Conservation (phyloP, 2,797 vertebrate species). For the Glossophaga mutica region DNA sequence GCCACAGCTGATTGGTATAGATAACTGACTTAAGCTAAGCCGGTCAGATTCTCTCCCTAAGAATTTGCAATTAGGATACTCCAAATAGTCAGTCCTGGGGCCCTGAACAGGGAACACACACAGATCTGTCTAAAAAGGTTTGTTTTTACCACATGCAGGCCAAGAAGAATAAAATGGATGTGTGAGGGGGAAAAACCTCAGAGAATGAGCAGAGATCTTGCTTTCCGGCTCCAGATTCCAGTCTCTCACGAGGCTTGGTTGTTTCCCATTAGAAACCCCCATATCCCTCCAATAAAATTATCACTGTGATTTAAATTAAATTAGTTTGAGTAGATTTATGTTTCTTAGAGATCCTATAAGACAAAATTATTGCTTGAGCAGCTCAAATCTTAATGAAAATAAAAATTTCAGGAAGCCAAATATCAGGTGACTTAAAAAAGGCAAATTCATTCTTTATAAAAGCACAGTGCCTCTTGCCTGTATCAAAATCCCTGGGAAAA, state of each 20-base stretch:
- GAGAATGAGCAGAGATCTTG: not conserved
- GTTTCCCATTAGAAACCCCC: not conserved
- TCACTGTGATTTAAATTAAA: not conserved
- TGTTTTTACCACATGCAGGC: not conserved
- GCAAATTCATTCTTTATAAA: not conserved
- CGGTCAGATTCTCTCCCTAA: not conserved
- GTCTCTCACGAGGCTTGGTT: not conserved
- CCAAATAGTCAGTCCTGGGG: not conserved
- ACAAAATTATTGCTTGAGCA: not conserved
- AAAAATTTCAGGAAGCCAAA: not conserved
- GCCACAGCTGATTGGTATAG: not conserved
- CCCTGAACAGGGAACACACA: not conserved
- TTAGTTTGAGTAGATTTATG: not conserved
- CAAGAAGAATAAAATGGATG: not conserved
- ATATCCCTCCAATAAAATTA: not conserved
- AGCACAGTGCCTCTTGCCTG: not conserved
- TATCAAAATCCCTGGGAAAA: too few species aligned
- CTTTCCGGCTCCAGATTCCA: not conserved
- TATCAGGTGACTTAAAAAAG: not conserved
- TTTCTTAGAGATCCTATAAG: not conserved
- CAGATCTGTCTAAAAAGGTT: not conserved
- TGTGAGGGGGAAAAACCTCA: not conserved
- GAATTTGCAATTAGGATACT: not conserved
- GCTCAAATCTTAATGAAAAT: not conserved
- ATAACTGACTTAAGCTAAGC: not conserved